Evolutionary conservation across 2,113 vertebrate genomes (phyloP), one percentile per base, ranked within the genome.

Genomic region (Tetrax tetrax): DNA sequence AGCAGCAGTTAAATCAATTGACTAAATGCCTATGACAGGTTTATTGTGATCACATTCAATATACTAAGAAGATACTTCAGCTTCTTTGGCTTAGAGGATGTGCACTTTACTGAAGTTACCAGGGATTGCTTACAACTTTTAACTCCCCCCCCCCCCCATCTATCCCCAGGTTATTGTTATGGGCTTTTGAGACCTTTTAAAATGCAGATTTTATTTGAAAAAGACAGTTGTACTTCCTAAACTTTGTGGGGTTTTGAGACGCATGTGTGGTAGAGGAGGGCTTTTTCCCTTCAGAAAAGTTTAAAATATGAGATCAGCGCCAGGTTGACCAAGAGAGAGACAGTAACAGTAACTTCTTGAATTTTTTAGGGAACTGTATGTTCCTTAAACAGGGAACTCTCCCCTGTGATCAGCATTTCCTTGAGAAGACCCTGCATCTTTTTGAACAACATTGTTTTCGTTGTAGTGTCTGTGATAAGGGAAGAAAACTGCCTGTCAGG

Each of bases 91-190:
- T 68, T 78, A 65, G 47, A 75, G 57, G 4, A 31, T 71, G 19
- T 89, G 16, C 68, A 9, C 38, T 29, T 88, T 37, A 37, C 9
- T 57, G 45, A 83, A 37, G 29, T 35, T 63, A 56, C 3, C 45
- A 51, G 15, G 45, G 45, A 54, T 57, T 33, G 31, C 47, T 66
- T 81, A 28, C 14, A 54, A 15, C n/a, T 71, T 53, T 20, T 37
- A 74, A 66, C 24, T 25, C 23, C 8, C 4, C 12, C 6, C 23
- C 8, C 4, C 12, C 6, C 2, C 0, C 6, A 2, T 48, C 48
- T 22, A 48, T 25, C 14, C 23, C 50, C 24, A 35, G 3, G 19
- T 74, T 77, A 47, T 23, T 91, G 7, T 77, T 77, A 53, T 0
- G 1, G 43, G 15, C 15, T 89, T 74, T 82, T 59, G 64, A 61